Base-by-base conservation (phyloP, 1,140 invertebrate genomes). In the Drosophila nigrodunni region DNA sequence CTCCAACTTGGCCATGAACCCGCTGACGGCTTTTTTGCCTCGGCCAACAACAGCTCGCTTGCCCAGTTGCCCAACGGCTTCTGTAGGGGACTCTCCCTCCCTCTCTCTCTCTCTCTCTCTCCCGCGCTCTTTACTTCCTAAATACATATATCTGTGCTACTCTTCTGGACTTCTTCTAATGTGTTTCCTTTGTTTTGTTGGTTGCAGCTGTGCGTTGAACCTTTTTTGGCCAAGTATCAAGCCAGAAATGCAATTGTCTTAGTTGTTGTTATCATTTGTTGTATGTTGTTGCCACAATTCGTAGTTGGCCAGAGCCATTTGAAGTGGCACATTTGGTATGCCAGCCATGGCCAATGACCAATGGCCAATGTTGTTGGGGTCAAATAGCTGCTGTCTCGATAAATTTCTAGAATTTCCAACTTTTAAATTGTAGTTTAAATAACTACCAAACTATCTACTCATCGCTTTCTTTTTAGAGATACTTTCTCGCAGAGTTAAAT, bases 101-200 rank as follows among this genome's bases (percentile, higher is more conserved):
- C 25, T 35, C 44, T 43, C n/a, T 50, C 30, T 3, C 21, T 3
- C 21, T n/a, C 41, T 54, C n/a, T 54, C 11, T 43, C 9, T 15
- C 15, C 15, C 18, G 18, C 18, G 18, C 18, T 21, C 18, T 21
- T 21, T 21, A 2, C 41, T 43, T 1, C 13, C 41, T 13, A 30
- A 30, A 30, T 30, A 30, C 6, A 41, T 43, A 30, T 5, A 41
- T 43, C 10, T 43, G 5, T 13, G 5, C 13, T 13, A 5, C 10
- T 41, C 10, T 43, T 43, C 5, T 43, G 57, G 47, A 47, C 46
- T 64, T 18, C 49, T 74, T 82, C 82, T 87, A 87, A 87, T 87
- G 82, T 87, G 77, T 79, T 87, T 88, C 80, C 86, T 88, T 87
- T 87, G 82, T 87, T 77, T 87, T 68, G 54, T 65, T 65, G 68